Base-by-base conservation (phyloP, 1,140 invertebrate species). In the Trichonephila clavata region DNA sequence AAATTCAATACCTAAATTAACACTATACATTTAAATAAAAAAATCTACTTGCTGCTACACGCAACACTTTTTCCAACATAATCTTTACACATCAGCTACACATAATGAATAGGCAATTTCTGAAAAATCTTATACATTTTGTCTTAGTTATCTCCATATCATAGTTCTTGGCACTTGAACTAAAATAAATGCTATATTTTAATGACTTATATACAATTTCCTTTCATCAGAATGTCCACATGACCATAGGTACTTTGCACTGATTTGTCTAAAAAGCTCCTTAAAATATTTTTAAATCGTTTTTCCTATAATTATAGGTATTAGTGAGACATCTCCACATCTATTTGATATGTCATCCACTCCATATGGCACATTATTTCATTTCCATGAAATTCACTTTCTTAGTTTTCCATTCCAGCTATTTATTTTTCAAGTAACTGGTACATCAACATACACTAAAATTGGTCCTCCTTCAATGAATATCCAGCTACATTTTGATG, bases 241-340 rank as follows among this genome's bases (percentile, higher is more conserved):
- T 32, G 71, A 39, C 32, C 27, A 39, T 68, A 68, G 3, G 71
- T 5, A 16, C 71, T 50, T 77, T 77, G 71, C 27, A 77, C 71
- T 77, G 71, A 77, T 77, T 63, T 77, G 71, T 77, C 71, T 77
- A 77, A 32, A 77, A 68, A 77, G 71, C 71, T 77, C 71, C 71
- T 77, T 77, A 77, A 77, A 77, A 77, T 32, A 32, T 32, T 77
- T 77, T 77, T 18, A 16, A 39, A 18, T 20, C 5, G 32, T 18
- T 27, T 32, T 18, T 32, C 27, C 27, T 27, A 18, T 32, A 32
- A 14, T 5, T 20, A 77, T 27, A 77, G 32, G 32, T 18, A 39
- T 16, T 77, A 50, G 27, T 39, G 71, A 27, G 71, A 77, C 65
- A 68, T n/a, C n/a, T n/a, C n/a, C 65, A 13, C 65, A 24, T 13